A percentile compares a stretch with the other conserved stretches of the same genome.
Conservation (phyloP, 2,888 invertebrate genomes). For the Idaea biselata region DNA sequence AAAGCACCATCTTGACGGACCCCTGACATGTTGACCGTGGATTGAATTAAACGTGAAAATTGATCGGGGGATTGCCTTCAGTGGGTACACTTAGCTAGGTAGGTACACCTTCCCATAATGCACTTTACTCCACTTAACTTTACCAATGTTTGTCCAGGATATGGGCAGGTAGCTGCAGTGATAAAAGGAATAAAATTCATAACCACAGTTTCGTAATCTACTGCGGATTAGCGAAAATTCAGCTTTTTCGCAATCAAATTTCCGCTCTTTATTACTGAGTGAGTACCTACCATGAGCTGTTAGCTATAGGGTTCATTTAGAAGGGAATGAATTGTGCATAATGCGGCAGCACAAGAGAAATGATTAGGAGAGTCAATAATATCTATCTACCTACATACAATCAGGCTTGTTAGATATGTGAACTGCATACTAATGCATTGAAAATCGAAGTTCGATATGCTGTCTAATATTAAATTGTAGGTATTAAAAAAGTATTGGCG, state of each 20-base stretch:
- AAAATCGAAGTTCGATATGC: constrained; percentile 24
- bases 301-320: not conserved
- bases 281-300: too few species aligned
- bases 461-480: too few species aligned
- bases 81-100: constrained; percentile 11
- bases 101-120: not conserved
- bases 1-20: constrained; percentile 49
- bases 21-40: constrained; percentile 41
- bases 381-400: constrained; percentile 37
- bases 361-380: constrained; percentile 45
- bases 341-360: constrained; percentile 48
- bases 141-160: not conserved
- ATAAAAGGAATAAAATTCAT: too few species aligned
- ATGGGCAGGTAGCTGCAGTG: not conserved
- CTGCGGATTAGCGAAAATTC: too few species aligned
- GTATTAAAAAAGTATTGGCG: too few species aligned
- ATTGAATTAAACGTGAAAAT: constrained; percentile 48
- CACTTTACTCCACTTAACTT: not conserved
- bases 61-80: constrained; percentile 31
- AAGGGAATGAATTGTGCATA: not conserved
- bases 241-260: too few species aligned
- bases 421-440: constrained; percentile 43
- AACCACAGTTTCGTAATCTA: too few species aligned
- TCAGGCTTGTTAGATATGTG: constrained; percentile 38
- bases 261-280: too few species aligned